Conservation (phyloP, 2,888 invertebrate genomes). For the Cephus nigrinus region DNA sequence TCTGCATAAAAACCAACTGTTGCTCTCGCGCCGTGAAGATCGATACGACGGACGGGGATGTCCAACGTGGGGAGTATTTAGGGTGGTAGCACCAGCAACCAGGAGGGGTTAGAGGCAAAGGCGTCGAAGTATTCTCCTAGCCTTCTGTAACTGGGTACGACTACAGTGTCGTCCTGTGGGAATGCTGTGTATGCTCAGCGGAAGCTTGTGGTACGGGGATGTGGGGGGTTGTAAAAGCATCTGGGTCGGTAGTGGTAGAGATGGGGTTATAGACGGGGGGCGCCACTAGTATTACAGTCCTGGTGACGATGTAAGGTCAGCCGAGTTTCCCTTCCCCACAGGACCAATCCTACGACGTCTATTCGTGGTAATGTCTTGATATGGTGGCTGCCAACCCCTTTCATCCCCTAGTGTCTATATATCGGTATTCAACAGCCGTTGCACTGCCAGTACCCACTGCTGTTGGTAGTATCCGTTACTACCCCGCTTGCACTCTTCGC, state of each 20-base stretch:
- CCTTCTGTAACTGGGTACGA: neutral
- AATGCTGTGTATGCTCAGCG: neutral
- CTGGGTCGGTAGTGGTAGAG: neutral
- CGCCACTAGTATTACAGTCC: neutral
- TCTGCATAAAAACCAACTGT: slow-evolving; percentile 58
- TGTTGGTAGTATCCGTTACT: neutral
- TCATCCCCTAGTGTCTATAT: neutral
- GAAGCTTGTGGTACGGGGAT: neutral
- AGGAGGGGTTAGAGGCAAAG: neutral
- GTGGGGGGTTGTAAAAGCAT: neutral
- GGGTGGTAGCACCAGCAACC: neutral
- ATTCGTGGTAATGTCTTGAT: slow-evolving; percentile 2
- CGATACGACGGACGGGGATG: slow-evolving; percentile 37
- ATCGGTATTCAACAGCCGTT: neutral
- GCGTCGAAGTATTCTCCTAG: neutral
- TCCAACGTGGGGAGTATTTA: neutral
- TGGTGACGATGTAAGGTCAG: neutral
- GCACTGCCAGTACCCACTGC: neutral
- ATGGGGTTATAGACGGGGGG: neutral
- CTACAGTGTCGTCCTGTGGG: slow-evolving; percentile 1
- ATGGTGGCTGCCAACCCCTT: neutral
- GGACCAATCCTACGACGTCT: slow-evolving; percentile 6
- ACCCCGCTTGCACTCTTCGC: neutral
- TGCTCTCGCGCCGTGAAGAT: slow-evolving; percentile 43
- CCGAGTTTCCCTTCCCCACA: neutral